Base-by-base conservation (phyloP, 1,140 invertebrate genomes). In the Gryon sp. region DNA sequence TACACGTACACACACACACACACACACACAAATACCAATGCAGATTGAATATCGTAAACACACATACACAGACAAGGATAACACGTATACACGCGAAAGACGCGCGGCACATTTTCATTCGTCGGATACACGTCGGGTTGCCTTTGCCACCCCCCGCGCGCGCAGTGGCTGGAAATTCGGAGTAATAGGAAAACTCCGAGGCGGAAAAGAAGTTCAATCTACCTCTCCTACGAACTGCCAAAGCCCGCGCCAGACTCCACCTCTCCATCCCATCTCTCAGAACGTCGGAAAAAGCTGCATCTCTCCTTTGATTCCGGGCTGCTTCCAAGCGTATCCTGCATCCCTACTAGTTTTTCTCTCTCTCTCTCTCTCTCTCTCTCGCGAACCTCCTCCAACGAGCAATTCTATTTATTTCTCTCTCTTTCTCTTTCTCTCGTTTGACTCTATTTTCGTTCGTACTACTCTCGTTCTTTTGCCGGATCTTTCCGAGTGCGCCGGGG, bases 101-200 rank as follows among this genome's bases (percentile, higher is more conserved):
- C 50, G 43, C 34, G 41, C 66, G 68, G 45, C 63, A 79, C 72
- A 80, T 82, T 80, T 78, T 74, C 76, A 78, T 78, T 78, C 69
- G 76, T 60, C 52, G 68, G 66, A 62, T 77, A 72, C 60, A 70
- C 66, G 53, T 59, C 68, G 74, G 53, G 43, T 72, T 63, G 53
- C 50, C 76, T 78, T 78, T 74, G 69, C 69, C 65, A n/a, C n/a
- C n/a, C n/a, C n/a, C n/a, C n/a, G n/a, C 32, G 59, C 76, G 76
- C 76, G 57, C 76, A 74, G 40, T 74, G 77, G 79, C 77, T 83
- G 77, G 79, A 87, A 85, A 86, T 87, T 85, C 81, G 81, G 80
- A 86, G 86, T 87, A 87, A 87, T 87, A 85, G 84, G 84, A 85
- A 86, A 87, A 87, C 84, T 86, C 85, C 80, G 80, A 80, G 84